These are phyloP conservation scores for Acanthacorydalis orientalis DNA, from an alignment of 2,888 invertebrate species.

Conservation along the genomic window DNA sequence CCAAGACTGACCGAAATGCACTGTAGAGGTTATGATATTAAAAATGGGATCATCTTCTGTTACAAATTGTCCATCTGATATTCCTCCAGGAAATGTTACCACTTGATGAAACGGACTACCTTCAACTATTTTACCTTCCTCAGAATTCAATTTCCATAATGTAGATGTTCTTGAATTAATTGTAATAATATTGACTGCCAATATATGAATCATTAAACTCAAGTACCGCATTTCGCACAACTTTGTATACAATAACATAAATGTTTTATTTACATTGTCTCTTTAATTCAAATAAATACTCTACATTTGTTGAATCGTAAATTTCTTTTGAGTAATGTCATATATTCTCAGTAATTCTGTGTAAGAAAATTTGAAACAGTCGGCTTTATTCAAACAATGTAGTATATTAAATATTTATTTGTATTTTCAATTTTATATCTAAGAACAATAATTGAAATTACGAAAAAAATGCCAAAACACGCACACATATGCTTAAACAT, in stretches of 20 bases:
- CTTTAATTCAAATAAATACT: too few relatives aligned
- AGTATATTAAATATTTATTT: too few relatives aligned
- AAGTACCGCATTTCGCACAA: conserved; percentile 40
- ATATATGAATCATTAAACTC: conserved; percentile 47
- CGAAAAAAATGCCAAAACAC: too few relatives aligned
- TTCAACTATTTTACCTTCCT: conserved; percentile 59
- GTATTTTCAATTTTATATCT: too few relatives aligned
- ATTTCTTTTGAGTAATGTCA: too few relatives aligned
- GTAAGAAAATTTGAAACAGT: too few relatives aligned
- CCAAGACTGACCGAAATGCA: conserved; percentile 48
- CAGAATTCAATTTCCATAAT: conserved; percentile 65
- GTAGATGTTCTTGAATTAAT: conserved; percentile 71
- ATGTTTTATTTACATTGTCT: too few relatives aligned
- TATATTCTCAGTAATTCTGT: too few relatives aligned
- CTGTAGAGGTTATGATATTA: conserved; percentile 58
- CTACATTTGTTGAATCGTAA: too few relatives aligned
- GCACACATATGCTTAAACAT: too few relatives aligned
- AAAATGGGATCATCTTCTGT: conserved; percentile 52
- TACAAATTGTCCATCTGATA: conserved; percentile 17
- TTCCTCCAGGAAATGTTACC: conserved; percentile 18
- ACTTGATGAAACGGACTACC: conserved; percentile 39
- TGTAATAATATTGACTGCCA: conserved; percentile 50
- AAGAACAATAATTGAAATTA: too few relatives aligned
- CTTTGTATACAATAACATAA: conserved; percentile 15
- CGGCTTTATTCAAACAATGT: too few relatives aligned